Evolutionary conservation across 1,140 invertebrate species (phyloP).

Genomic region (Brachionus rotundiformis): DNA sequence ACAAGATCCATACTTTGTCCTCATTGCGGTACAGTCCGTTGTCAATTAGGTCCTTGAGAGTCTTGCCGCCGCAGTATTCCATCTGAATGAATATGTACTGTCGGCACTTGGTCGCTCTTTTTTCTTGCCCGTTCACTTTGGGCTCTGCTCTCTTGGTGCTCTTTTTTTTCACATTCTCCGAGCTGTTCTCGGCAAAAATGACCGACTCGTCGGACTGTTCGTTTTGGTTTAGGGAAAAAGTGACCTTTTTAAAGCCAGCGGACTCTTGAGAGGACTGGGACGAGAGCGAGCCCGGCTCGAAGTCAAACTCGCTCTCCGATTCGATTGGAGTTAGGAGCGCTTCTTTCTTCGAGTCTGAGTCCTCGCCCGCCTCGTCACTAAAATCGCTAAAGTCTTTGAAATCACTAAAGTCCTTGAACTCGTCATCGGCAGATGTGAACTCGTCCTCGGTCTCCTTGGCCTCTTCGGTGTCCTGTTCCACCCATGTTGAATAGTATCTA

Average conservation of each 20-base stretch:
- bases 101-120: neutral
- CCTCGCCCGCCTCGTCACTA: neutral
- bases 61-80: conserved; percentile 49
- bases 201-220: conserved; percentile 35
- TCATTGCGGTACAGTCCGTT: conserved; percentile 17
- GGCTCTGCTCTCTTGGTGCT: neutral
- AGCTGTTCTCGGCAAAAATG: conserved; percentile 34
- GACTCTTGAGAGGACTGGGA: neutral
- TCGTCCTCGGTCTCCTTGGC: conserved; percentile 53
- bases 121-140: neutral
- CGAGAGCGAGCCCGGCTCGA: neutral
- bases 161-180: conserved; percentile 23
- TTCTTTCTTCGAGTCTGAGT: conserved; percentile 46
- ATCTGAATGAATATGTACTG: conserved; percentile 49
- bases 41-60: conserved; percentile 51
- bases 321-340: neutral
- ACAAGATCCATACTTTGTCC: conserved; percentile 30
- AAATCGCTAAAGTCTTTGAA: neutral
- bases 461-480: conserved; percentile 71
- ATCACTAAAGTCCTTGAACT: neutral
- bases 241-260: neutral
- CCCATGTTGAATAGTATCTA: conserved; percentile 92
- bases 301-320: neutral
- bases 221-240: neutral
- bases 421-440: neutral